Evolutionary conservation across 2,888 invertebrate genomes (phyloP), one percentile per base, ranked within the genome.

Genomic region (Drosophila aldrichi): DNA sequence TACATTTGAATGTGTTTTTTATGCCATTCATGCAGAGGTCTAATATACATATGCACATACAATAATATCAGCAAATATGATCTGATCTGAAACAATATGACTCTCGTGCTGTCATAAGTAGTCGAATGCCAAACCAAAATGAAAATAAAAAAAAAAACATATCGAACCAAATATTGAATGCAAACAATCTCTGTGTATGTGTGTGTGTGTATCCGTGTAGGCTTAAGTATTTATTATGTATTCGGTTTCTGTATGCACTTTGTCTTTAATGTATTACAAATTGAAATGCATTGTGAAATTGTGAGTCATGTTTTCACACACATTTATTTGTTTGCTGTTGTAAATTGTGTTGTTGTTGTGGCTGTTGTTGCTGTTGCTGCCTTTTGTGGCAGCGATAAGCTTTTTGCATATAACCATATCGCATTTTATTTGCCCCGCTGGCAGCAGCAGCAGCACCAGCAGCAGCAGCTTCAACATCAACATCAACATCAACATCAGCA

Each of bases 301-400:
- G 48, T 56, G 69, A 69, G 62, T 49, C 61, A 59, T 60, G 41
- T 70, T 58, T 72, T 67, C 66, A 57, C 57, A 62, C 56, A 62
- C 32, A 68, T 82, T 79, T 78, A 66, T 68, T 73, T 73, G 71
- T 54, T 54, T 18, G 55, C 12, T 49, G 43, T 18, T 64, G 54
- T 57, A 16, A 61, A 36, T 48, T 71, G 58, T 44, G 59, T 14
- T 65, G 67, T 32, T 48, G 43, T 18, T 64, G 54, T 57, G 44
- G 71, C 54, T 43, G 59, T 10, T 65, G 67, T 22, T 48, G 69
- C 40, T 59, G 74, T 46, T 62, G 74, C 49, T 55, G 79, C 74
- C 80, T 82, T 84, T 88, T 82, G 86, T 74, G 88, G 86, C 86
- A 72, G 62, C 77, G 88, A 82, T 83, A 83, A 83, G 82, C 88